Evolutionary conservation across 2,888 invertebrate genomes (phyloP).

Genomic region (Trichogramma dendrolimi): DNA sequence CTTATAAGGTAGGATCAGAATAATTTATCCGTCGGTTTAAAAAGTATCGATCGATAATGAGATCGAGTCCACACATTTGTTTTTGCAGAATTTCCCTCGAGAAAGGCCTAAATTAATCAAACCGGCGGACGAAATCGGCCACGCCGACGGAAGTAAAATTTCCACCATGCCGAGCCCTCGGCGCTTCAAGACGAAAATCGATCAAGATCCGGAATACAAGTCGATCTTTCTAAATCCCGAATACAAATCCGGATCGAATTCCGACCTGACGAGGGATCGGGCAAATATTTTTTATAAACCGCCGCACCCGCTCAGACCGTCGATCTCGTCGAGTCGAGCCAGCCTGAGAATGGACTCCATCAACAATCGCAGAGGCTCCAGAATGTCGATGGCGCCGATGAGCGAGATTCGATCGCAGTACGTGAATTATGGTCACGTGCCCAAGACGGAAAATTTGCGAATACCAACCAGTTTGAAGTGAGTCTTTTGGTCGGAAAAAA

Average conservation of each 20-base stretch:
- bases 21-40: not conserved
- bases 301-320: slow-evolving; percentile 17
- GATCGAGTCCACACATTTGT: not conserved
- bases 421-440: slow-evolving; percentile 40
- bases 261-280: slow-evolving; percentile 37
- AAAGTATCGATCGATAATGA: not conserved
- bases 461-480: slow-evolving; percentile 46
- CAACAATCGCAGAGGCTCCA: slow-evolving; percentile 13
- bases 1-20: slow-evolving; percentile 42
- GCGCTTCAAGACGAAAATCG: slow-evolving; percentile 40
- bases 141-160: slow-evolving; percentile 46
- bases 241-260: slow-evolving; percentile 36
- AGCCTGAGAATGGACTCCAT: not conserved
- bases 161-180: slow-evolving; percentile 2
- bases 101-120: slow-evolving; percentile 50
- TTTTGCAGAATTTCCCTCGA: slow-evolving; percentile 51
- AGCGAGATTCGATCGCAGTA: slow-evolving; percentile 44
- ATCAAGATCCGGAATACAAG: slow-evolving; percentile 52
- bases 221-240: slow-evolving; percentile 36
- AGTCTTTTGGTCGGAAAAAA: not conserved
- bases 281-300: slow-evolving; percentile 33
- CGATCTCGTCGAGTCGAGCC: slow-evolving; percentile 13
- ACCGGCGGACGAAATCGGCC: slow-evolving; percentile 48
- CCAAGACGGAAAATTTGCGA: slow-evolving; percentile 43
- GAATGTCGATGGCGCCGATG: slow-evolving; percentile 27